These are phyloP conservation scores for Dendrolimus pini DNA, from an alignment of 2,888 invertebrate species.

Conservation along the genomic window DNA sequence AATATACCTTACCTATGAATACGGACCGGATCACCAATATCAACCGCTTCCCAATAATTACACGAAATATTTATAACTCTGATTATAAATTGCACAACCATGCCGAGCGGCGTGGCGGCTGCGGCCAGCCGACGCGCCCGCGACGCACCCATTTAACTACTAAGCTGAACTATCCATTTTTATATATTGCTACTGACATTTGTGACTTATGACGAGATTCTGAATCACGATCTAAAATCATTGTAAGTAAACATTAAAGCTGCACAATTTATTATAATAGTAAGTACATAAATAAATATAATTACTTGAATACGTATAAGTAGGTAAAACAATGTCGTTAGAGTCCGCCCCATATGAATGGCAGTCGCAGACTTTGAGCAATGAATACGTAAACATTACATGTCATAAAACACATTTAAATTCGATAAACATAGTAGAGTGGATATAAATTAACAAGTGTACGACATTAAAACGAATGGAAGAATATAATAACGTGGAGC, in stretches of 20 bases:
- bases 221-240: constrained; percentile 75
- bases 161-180: constrained; percentile 55
- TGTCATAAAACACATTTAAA: constrained; percentile 38
- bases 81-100: constrained; percentile 55
- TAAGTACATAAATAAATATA: constrained; percentile 71
- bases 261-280: constrained; percentile 67
- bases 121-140: constrained; percentile 30
- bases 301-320: constrained; percentile 58
- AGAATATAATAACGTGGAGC: constrained; percentile 31
- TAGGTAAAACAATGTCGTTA: constrained; percentile 53
- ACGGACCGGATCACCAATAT: constrained; percentile 2
- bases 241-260: constrained; percentile 76
- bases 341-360: constrained; percentile 44
- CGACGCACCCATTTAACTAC: constrained; percentile 42
- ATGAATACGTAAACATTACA: constrained; percentile 47
- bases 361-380: constrained; percentile 64
- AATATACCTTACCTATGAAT: background rate
- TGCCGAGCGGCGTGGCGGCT: constrained; percentile 18
- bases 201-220: constrained; percentile 77
- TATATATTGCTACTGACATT: constrained; percentile 68
- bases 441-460: constrained; percentile 66
- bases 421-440: constrained; percentile 41
- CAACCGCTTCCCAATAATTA: constrained; percentile 17
- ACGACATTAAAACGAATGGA: constrained; percentile 34
- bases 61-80: constrained; percentile 30